Conservation (phyloP, 1,140 invertebrate genomes). For the Leptopilina clavipes region DNA sequence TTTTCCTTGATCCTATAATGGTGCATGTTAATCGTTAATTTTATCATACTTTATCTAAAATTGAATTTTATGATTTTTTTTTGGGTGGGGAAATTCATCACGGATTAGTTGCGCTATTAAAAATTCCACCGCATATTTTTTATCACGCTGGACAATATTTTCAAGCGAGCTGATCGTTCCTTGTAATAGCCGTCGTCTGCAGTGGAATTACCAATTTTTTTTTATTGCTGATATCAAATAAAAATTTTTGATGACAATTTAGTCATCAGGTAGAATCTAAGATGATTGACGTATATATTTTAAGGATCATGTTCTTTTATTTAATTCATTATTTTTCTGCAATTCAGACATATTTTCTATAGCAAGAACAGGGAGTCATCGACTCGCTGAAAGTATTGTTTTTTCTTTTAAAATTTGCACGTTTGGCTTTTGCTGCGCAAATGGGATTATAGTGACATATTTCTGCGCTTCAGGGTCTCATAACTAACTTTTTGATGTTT, state of each 20-base stretch:
- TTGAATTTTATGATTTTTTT: neutral
- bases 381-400: constrained; percentile 58
- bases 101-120: constrained; percentile 16
- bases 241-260: neutral
- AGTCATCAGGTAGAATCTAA: neutral
- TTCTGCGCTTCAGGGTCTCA: constrained; percentile 37
- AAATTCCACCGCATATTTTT: constrained; percentile 51
- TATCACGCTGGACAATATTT: constrained; percentile 45
- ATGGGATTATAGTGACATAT: constrained; percentile 58
- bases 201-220: constrained; percentile 54
- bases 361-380: constrained; percentile 55
- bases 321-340: constrained; percentile 39
- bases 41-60: no score
- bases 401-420: constrained; percentile 59
- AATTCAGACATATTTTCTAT: constrained; percentile 14
- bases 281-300: neutral
- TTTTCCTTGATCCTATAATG: neutral
- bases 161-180: constrained; percentile 61
- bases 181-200: constrained; percentile 71
- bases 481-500: constrained; percentile 37
- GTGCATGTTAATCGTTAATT: neutral
- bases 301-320: neutral
- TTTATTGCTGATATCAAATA: no score
- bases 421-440: constrained; percentile 66
- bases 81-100: neutral